These are phyloP conservation scores for Epinephelus cyanopodus DNA, from an alignment of 2,113 vertebrate genomes.

Conservation along the genomic window DNA sequence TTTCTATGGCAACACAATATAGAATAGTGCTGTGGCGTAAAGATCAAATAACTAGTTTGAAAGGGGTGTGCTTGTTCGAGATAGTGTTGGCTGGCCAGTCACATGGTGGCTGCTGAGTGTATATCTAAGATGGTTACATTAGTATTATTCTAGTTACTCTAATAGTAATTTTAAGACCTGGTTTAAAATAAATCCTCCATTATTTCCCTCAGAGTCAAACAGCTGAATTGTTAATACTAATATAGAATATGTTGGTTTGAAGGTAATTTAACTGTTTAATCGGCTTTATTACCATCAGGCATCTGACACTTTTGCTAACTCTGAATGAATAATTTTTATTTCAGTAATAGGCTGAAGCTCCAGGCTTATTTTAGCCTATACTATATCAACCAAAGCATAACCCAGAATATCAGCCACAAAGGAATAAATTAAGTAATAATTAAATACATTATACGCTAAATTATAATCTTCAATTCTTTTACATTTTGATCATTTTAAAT, in stretches of 20 bases:
- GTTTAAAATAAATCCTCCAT: not conserved
- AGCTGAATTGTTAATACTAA: not conserved
- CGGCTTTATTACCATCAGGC: not conserved
- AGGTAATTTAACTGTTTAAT: not conserved
- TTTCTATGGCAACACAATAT: not conserved
- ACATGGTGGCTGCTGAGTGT: not conserved
- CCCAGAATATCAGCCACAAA: no score
- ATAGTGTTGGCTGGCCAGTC: not conserved
- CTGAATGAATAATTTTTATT: no score
- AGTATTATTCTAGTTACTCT: not conserved
- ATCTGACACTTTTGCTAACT: no score
- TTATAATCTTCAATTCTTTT: no score
- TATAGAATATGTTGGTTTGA: not conserved
- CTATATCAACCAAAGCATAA: no score
- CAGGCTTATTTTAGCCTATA: no score
- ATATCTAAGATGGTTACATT: not conserved
- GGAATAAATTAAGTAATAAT: no score
- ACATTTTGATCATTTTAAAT: no score
- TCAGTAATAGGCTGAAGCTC: no score
- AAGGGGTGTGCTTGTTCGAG: not conserved
- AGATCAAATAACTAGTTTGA: not conserved
- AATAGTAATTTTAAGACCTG: not conserved
- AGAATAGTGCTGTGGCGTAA: not conserved
- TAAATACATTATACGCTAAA: no score
- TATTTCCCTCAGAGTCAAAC: not conserved